Evolutionary conservation across 2,797 vertebrate species (phyloP), one percentile per base, ranked within the genome.

Genomic region (Trachops cirrhosus): DNA sequence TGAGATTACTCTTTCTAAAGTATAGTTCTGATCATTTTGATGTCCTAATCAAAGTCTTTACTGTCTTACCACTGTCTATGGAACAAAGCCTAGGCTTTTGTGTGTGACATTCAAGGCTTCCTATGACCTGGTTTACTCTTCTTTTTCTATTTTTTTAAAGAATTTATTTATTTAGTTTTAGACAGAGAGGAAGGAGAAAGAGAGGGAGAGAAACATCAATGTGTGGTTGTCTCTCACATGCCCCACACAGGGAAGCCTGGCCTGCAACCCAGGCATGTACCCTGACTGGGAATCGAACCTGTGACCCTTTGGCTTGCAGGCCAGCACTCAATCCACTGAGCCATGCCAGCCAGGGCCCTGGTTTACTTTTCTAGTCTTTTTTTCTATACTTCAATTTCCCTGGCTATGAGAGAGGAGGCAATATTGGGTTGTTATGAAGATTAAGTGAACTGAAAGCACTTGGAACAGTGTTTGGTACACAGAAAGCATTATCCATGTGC

Each of bases 1-100:
- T 9, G 34, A 93, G 68, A 93, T 80, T 71, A 54, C 46, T 64
- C 70, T 87, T 96, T 92, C 82, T 70, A 92, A 86, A 97, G 86
- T 2, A 83, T 24, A 75, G 62, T 73, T 89, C 48, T 92, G 15
- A 85, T 70, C 52, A 32, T 75, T 86, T 82, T 21, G 86, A 29
- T 59, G 88, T 46, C 54, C 73, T 41, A 34, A 84, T 91, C 18
- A 52, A 86, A 68, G 71, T 52, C 34, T 89, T 73, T 44, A 89
- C 46, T 18, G 50, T 39, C 11, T 52, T 50, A 62, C n/a, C 74
- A 91, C 24, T 68, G 52, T 37, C 67, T 77, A 75, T 5, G 26
- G 44, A 90, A 80, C 68, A 84, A 71, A 93, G 4, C 19, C 67
- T 6, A 79, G 86, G 32, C 19, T 84, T 64, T 54, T 89, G 5